A percentile compares a stretch with the other conserved stretches of the same genome.
Conservation (phyloP, 1,140 invertebrate species). For the Brachionus sp. region DNA sequence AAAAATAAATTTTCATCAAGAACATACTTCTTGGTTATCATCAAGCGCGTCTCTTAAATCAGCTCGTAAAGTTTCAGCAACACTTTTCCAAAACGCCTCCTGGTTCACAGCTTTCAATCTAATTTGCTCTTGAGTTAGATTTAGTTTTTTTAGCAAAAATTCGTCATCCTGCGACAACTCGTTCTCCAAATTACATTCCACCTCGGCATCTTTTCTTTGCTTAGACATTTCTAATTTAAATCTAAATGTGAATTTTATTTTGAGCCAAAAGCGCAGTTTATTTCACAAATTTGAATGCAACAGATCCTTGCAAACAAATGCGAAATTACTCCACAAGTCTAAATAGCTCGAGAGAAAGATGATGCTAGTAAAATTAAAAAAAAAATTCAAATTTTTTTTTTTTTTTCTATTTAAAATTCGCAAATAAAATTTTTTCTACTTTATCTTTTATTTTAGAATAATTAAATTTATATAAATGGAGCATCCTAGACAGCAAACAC, state of each 20-base stretch:
- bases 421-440: not conserved
- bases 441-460: not conserved
- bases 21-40: conserved; percentile 34
- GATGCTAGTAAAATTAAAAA: conserved; percentile 35
- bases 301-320: conserved; percentile 23
- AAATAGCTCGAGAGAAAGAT: not conserved
- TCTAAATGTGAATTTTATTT: conserved; percentile 27
- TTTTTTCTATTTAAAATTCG: conserved; percentile 7
- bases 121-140: not conserved
- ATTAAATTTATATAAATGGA: not conserved
- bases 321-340: not conserved
- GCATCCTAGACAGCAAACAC: not conserved
- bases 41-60: not conserved
- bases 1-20: not conserved
- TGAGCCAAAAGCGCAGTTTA: not conserved
- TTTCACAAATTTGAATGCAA: not conserved
- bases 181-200: conserved; percentile 10
- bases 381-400: conserved; percentile 11
- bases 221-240: not conserved
- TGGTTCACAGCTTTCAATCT: not conserved
- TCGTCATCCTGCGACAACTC: conserved; percentile 32
- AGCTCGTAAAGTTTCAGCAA: not conserved
- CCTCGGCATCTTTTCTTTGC: not conserved
- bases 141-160: not conserved
- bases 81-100: conserved; percentile 36